Base-by-base conservation (phyloP, 37 sponge, comb jelly and placozoan species). In the Ephydatia muelleri region DNA sequence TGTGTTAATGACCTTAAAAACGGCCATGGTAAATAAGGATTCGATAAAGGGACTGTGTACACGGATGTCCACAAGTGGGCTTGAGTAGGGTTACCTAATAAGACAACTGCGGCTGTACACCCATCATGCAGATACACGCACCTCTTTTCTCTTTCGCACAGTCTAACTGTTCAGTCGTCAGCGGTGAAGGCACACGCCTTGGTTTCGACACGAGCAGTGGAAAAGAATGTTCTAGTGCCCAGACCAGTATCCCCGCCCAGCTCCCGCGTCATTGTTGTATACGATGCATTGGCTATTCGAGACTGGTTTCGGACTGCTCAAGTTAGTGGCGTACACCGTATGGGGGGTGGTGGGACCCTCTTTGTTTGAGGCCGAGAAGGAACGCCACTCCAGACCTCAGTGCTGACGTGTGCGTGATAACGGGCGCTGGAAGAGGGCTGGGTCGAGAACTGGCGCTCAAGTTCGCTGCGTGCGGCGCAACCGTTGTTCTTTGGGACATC, bases 371-470 rank as follows among this genome's bases (percentile, higher is more conserved):
- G 43, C 6, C 6, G 3, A 69, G 25, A 36, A 36, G 29, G 22
- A 75, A 76, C 68, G 21, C 77, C 25, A 3, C 33, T 38, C 79
- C 74, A 1, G 85, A 91, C 86, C 85, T 87, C 33, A 80, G 72
- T 27, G 82, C 76, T 28, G 97, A 97, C 49, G 35, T 97, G 1
- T 94, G 93, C 25, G 85, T 97, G 16, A 72, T 97, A 0, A 97
- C 97, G 0, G 97, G 97, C 31, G 97, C 88, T 29, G 97, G 85
- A 2, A 86, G 88, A 30, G 97, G 97, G 0, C 92, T 97, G 0
- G 97, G 97, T 0, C 81, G 89, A 13, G 64, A 68, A 16, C 82
- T 97, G 28, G 93, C 95, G 0, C 21, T 82, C 13, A 77, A 87
- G 36, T 92, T 97, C 38, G 93, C 97, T 25, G 49, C 75, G 30